Percentiles rank a stretch among this genome's conserved stretches.
phyloP scores from a whole-genome alignment of 2,797 vertebrate genomes.

The Oryzias dopingdopingensis region DNA sequence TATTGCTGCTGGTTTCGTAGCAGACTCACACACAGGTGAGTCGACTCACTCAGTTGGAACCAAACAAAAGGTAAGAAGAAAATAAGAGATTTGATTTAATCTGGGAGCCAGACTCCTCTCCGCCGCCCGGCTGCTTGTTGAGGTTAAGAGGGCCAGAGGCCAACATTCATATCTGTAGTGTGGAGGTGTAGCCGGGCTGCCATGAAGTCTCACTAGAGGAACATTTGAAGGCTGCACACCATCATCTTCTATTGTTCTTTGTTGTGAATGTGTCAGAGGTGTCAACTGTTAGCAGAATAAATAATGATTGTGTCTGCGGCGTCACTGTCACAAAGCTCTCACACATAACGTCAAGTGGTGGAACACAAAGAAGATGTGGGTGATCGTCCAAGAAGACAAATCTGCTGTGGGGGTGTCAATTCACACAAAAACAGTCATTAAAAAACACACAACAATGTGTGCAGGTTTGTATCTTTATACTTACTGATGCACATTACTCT shows the following conservation, averaged over 20 bases:
- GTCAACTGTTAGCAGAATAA: constrained; percentile 34
- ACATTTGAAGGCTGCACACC: constrained; percentile 25
- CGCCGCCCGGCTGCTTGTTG: constrained; percentile 12
- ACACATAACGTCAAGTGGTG: constrained; percentile 39
- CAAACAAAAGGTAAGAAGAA: constrained; percentile 25
- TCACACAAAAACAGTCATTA: constrained; percentile 3
- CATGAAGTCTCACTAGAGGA: constrained; percentile 12
- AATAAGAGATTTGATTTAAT: constrained; percentile 10
- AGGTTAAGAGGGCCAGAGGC: constrained; percentile 25
- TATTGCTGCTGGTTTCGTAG: constrained; percentile 46
- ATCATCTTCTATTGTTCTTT: constrained; percentile 36
- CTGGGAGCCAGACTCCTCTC: constrained; percentile 24
- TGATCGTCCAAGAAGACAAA: constrained; percentile 39
- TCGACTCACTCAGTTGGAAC: constrained; percentile 23
- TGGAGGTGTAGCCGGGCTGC: constrained; percentile 7
- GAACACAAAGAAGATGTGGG: constrained; percentile 37
- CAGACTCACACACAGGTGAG: constrained; percentile 32
- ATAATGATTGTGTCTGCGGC: constrained; percentile 10
- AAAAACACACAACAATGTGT: constrained; percentile 9
- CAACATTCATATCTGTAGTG: constrained; percentile 22
- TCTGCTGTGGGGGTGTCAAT: constrained; percentile 52
- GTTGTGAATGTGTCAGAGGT: constrained; percentile 52
- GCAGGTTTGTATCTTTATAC: constrained; percentile 18
- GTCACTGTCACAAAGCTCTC: constrained; percentile 19
- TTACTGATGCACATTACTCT: constrained; percentile 43